Evolutionary conservation across 2,113 vertebrate genomes (phyloP).

Genomic region (Albula glossodonta): DNA sequence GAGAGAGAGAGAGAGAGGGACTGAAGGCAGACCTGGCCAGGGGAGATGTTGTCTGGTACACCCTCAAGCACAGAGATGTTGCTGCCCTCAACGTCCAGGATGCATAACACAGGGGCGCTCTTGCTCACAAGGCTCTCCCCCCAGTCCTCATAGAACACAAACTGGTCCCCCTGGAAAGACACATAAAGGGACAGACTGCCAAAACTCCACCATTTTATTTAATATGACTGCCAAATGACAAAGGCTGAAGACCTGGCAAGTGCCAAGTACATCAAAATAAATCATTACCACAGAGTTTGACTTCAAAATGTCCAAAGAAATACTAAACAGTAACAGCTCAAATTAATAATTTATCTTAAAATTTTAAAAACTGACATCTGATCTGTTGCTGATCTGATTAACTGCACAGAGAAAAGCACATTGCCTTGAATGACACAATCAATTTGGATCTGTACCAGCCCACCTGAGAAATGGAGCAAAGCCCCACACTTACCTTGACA

Average conservation of each 20-base stretch:
- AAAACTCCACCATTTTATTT: background rate
- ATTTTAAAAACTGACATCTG: too few relatives aligned
- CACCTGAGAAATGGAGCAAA: background rate
- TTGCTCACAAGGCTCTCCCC: conserved; percentile 80
- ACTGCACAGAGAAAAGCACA: background rate
- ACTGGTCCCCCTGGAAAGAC: conserved; percentile 79
- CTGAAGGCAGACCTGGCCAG: conserved; percentile 81
- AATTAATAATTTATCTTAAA: too few relatives aligned
- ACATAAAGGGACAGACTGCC: conserved; percentile 17
- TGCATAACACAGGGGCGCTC: conserved; percentile 80
- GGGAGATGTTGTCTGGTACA: conserved; percentile 83
- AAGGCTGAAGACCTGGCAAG: too few relatives aligned
- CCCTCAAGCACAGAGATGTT: conserved; percentile 85
- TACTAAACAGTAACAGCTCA: background rate
- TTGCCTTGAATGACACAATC: background rate
- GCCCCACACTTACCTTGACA: conserved; percentile 51
- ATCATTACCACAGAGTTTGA: background rate
- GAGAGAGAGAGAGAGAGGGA: background rate
- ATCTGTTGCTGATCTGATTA: too few relatives aligned
- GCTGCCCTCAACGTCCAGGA: conserved; percentile 82
- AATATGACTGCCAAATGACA: background rate
- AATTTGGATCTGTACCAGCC: background rate
- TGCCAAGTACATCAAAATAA: too few relatives aligned
- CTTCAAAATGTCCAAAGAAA: background rate
- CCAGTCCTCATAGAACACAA: conserved; percentile 88